Evolutionary conservation across 2,113 vertebrate species (phyloP), one percentile per base, ranked within the genome.

Genomic region (Coracopsis vasa): DNA sequence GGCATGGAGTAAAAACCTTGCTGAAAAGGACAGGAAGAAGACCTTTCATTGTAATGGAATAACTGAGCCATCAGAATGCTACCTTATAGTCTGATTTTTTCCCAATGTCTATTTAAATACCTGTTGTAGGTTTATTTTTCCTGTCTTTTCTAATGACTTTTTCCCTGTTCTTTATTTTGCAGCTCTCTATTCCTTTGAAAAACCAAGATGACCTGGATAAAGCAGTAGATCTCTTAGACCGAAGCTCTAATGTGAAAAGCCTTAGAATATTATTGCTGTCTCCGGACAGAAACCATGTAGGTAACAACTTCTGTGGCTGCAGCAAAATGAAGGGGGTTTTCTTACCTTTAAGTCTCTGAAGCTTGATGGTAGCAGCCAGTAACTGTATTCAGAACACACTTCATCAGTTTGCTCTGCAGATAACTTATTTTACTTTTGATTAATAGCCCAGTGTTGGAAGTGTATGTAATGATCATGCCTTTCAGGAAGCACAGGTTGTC

Each of bases 201-300:
- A 98, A 97, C 92, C 99, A 99, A 98, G 99, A 99, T 70, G 99
- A 99, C 96, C 98, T 99, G 96, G 99, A 99, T 96, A 99, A 99
- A 95, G 99, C 99, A 24, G 96, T 99, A 60, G 99, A 99, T 94
- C 98, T 99, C 81, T 97, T 99, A 81, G 99, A 99, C 97, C 96
- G 99, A 96, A 99, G 99, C 98, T 98, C 98, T 29, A 99, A 98
- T 97, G 98, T 99, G 99, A 99, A 99, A 97, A 99, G 99, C 97
- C 99, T 99, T 97, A 98, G 98, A 95, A 99, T 99, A 96, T 97
- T 99, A 77, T 97, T 99, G 89, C 98, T 99, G 80, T 98, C 98
- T 48, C 98, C 98, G 92, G 98, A 99, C 97, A 98, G 98, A 96
- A 98, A 98, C 94, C 98, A 99, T 70, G 99, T 99, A 93, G 98